Percentiles rank a stretch among this genome's conserved stretches.
phyloP scores from a whole-genome alignment of 1,140 invertebrate genomes.

The Yoshiicerus persimilis region DNA sequence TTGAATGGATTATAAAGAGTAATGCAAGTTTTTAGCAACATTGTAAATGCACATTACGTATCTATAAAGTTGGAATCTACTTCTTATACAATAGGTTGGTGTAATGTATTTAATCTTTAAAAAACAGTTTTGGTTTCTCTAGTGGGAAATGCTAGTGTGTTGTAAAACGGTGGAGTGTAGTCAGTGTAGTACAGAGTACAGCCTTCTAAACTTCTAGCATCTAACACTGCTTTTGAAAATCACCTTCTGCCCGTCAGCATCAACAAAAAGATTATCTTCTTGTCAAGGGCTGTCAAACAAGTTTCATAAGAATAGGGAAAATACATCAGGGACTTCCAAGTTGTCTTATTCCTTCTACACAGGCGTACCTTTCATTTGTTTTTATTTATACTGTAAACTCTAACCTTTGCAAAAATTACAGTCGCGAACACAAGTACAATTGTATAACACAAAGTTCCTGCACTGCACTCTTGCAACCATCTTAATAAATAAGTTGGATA shows the following conservation, averaged over 20 bases:
- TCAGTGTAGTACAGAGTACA: not conserved
- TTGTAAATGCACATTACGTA: no score
- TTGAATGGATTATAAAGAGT: not conserved
- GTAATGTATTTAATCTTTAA: not conserved
- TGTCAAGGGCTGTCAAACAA: conserved; percentile 34
- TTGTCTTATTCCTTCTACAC: not conserved
- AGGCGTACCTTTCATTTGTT: not conserved
- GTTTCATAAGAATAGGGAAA: conserved; percentile 33
- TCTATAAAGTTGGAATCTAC: no score
- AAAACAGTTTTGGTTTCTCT: not conserved
- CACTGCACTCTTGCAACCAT: not conserved
- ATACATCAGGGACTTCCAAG: not conserved
- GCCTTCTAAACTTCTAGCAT: no score
- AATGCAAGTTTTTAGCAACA: not conserved
- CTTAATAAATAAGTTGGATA: not conserved
- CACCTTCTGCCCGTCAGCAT: not conserved
- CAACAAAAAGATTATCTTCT: not conserved
- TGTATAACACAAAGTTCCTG: not conserved
- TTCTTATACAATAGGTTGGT: no score
- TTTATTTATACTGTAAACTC: not conserved
- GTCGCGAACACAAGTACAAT: not conserved
- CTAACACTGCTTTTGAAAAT: not conserved
- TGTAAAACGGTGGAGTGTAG: no score
- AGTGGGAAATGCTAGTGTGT: not conserved
- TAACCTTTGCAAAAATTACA: not conserved